Percentiles rank a stretch among this genome's conserved stretches.
These are phyloP conservation scores for Cyanocitta stelleri DNA, from an alignment of 2,113 vertebrate species.

Conservation along the genomic window DNA sequence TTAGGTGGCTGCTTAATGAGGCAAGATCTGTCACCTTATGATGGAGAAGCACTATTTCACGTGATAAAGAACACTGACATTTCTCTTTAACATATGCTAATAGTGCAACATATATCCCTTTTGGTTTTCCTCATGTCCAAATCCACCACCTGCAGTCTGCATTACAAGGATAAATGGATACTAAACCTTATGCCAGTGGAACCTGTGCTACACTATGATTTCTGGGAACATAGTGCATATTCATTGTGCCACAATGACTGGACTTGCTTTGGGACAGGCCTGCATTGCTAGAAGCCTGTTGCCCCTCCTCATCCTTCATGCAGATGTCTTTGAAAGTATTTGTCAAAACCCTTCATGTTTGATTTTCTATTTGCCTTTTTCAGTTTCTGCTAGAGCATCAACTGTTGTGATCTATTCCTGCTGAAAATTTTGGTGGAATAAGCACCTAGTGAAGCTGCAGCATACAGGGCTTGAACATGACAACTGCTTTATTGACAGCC, in stretches of 20 bases:
- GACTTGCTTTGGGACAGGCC: background rate
- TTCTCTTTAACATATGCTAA: background rate
- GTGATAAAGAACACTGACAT: background rate
- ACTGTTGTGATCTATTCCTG: background rate
- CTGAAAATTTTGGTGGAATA: background rate
- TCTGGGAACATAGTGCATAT: background rate
- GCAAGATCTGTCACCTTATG: background rate
- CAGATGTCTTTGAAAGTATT: background rate
- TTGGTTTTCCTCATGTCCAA: background rate
- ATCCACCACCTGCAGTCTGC: background rate
- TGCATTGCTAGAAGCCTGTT: background rate
- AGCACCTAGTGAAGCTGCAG: background rate
- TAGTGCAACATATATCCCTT: background rate
- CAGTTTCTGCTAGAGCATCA: background rate
- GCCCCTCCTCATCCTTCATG: background rate
- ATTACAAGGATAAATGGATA: background rate
- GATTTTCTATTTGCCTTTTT: background rate
- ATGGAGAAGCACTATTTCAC: background rate
- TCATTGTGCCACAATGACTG: background rate
- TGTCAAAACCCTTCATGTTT: background rate
- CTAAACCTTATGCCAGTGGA: background rate
- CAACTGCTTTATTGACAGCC: background rate
- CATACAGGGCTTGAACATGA: background rate
- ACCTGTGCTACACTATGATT: background rate
- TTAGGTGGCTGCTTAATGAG: background rate